Evolutionary conservation across 2,888 invertebrate species (phyloP), one percentile per base, ranked within the genome.

Genomic region (Ametastegia equiseti): DNA sequence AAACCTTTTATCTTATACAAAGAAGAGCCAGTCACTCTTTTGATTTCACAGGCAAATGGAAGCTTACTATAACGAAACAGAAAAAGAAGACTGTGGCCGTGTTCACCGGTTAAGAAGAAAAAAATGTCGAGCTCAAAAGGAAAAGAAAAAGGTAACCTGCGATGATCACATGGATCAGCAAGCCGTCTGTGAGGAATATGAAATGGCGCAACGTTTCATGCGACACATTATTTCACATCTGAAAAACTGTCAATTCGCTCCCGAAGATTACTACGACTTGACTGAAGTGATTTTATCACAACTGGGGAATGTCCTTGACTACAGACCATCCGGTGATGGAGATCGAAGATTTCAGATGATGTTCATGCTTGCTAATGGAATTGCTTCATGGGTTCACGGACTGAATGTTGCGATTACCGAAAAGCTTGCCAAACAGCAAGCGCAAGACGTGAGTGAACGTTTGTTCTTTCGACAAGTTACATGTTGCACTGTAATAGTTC

Each of bases 121-220:
- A 57, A 57, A 75, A n/a, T 54, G 57, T 36, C 57, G 19, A 19
- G 36, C 3, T 54, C 33, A 39, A 23, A 75, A 36, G 33, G 30
- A 30, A 5, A 57, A 57, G 33, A 75, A 75, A 27, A 50, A 30
- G 39, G 11, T 11, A n/a, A 11, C 23, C 15, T 75, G 75, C 75
- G 39, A 75, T 45, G 54, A 75, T 19, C 19, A 75, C 13, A 36
- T 75, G 36, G 75, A 75, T 47, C 45, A 23, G 47, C n/a, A 54
- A 54, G 57, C 75, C 13, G 54, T 75, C 11, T 75, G 75, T 6
- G 54, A 75, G 36, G 75, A 75, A 39, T 75, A 75, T 47, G 54
- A 15, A 57, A 75, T 75, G 75, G 75, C 75, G 39, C 75, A 57
- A 75, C 75, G 75, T 75, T 75, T 75, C 13, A 54, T 57, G 54